Evolutionary conservation across 2,888 invertebrate species (phyloP), one percentile per base, ranked within the genome.

Genomic region (Zelleria hepariella): DNA sequence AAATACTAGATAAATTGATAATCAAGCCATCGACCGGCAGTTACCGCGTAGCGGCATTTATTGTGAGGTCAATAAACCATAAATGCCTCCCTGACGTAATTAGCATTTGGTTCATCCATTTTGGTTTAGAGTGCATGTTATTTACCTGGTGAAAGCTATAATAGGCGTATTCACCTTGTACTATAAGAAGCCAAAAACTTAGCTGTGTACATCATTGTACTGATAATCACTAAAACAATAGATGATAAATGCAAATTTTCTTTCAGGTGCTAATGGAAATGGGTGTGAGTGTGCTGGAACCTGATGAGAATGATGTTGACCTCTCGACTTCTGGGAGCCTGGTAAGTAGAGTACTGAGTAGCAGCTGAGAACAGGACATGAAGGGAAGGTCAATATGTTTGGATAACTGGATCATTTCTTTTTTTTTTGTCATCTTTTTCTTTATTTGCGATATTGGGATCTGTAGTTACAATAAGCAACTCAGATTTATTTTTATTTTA

Each of bases 231-330:
- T n/a, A n/a, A n/a, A n/a, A n/a, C n/a, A n/a, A 1, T 18, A 49
- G 20, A 20, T 18, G 2, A 8, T 18, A 18, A 49, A 32, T 0
- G 10, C 32, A 0, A 5, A 4, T 15, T 42, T 42, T 25, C 4
- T 53, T 53, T 53, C 25, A 87, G 88, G 84, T 85, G 0, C 65
- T 88, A 0, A 82, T 84, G 69, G 89, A 89, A 62, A 89, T 89
- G 89, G 89, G 89, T 0, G 84, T 89, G 0, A 82, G 86, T 59
- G 59, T 86, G 0, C 60, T 89, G 18, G 86, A 87, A 2, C 78
- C 77, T 0, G 86, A 86, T 54, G 86, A 86, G 0, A 65, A 61
- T 24, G 75, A 77, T 57, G 72, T 73, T 0, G 10, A 63, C 2
- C 60, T 63, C 25, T 48, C 62, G 5, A 64, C 68, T 10, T 60